Conservation (phyloP, 92 coral and sea anemone species). For the Montipora capitata region DNA sequence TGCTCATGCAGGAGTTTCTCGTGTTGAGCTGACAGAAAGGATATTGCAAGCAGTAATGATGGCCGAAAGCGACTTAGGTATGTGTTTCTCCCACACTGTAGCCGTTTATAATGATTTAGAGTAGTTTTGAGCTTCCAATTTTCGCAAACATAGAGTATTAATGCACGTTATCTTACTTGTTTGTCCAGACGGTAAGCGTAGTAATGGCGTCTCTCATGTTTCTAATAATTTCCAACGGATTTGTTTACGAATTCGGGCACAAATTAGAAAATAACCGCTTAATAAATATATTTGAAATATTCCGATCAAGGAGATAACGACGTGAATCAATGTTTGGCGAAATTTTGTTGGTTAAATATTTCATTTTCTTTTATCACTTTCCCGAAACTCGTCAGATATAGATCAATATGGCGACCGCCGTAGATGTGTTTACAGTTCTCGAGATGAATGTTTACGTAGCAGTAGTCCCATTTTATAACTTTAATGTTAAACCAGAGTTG, state of each 20-base stretch:
- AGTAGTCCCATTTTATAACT: background rate
- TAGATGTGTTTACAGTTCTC: background rate
- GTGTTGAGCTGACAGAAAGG: background rate
- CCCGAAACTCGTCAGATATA: background rate
- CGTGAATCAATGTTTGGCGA: background rate
- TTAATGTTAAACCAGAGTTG: background rate
- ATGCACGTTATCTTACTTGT: background rate
- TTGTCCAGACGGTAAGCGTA: background rate
- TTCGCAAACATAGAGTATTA: background rate
- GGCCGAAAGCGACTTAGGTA: slow-evolving; percentile 52
- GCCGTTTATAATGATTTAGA: background rate
- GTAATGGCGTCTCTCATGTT: background rate
- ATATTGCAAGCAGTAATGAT: background rate
- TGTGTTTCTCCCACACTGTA: background rate
- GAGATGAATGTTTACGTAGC: background rate
- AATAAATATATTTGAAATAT: background rate
- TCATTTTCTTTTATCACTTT: background rate
- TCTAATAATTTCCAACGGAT: background rate
- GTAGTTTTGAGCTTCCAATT: background rate
- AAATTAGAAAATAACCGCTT: background rate
- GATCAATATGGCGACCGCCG: slow-evolving; percentile 12
- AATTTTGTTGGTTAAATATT: background rate
- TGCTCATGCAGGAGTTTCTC: slow-evolving; percentile 2
- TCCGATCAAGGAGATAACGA: background rate
- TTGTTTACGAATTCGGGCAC: background rate